These are phyloP conservation scores for Agriotes lineatus DNA, from an alignment of 2,888 invertebrate species.

Conservation along the genomic window DNA sequence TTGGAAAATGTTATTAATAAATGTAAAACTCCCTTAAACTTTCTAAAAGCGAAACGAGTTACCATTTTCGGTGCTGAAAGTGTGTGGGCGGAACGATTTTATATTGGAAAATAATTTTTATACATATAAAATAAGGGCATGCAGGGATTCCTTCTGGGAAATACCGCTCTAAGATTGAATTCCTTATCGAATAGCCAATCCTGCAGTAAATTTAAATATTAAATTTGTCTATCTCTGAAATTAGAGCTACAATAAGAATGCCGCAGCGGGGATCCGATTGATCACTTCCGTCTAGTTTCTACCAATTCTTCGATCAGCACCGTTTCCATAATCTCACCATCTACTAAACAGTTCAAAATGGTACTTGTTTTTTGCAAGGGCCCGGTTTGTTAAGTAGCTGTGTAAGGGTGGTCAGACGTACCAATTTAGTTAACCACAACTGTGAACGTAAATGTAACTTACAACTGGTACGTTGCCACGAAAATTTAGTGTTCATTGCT, in stretches of 20 bases:
- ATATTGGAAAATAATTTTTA: background rate
- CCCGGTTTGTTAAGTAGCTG: conserved; percentile 9
- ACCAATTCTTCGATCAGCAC: too few relatives aligned
- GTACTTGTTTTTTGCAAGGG: background rate
- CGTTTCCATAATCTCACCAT: too few relatives aligned
- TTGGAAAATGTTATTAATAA: too few relatives aligned
- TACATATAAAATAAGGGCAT: background rate
- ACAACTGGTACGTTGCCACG: background rate
- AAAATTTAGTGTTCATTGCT: conserved; percentile 12
- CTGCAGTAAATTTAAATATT: background rate
- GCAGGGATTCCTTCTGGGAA: background rate
- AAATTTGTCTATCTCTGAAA: background rate
- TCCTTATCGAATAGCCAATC: background rate
- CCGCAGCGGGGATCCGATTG: background rate
- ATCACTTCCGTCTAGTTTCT: too few relatives aligned
- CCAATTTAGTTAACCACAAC: background rate
- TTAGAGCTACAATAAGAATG: background rate
- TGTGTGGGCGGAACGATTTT: too few relatives aligned
- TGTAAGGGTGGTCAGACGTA: conserved; percentile 2
- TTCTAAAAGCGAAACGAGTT: too few relatives aligned
- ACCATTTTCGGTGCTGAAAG: too few relatives aligned
- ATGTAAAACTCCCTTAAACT: too few relatives aligned
- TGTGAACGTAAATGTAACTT: conserved; percentile 1
- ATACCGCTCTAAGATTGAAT: background rate
- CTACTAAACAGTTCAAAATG: too few relatives aligned